phyloP scores from a whole-genome alignment of 2,888 invertebrate genomes.

The Hedychridium roseum region DNA sequence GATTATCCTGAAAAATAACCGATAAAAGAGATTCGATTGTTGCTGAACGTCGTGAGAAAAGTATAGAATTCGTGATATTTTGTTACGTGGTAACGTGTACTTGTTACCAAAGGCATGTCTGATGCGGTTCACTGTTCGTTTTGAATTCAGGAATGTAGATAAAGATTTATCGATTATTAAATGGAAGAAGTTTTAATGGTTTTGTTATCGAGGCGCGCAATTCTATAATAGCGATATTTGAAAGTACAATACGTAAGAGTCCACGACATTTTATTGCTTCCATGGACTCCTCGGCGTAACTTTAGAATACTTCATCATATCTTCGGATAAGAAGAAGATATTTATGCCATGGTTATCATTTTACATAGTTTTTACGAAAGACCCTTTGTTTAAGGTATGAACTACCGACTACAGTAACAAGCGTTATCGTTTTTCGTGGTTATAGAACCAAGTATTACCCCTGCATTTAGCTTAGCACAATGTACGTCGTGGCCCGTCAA shows the following conservation, averaged over 20 bases:
- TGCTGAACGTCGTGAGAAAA: neutral
- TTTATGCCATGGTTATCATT: too few species aligned
- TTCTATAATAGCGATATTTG: too few species aligned
- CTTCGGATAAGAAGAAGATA: too few species aligned
- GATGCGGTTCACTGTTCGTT: neutral
- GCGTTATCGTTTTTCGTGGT: neutral
- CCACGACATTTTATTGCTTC: too few species aligned
- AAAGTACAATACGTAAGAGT: too few species aligned
- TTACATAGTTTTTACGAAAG: neutral
- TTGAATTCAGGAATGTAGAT: neutral
- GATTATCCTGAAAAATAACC: slow-evolving; percentile 1
- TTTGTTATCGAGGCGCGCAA: too few species aligned
- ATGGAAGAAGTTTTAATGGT: too few species aligned
- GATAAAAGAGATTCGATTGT: neutral
- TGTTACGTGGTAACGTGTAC: neutral
- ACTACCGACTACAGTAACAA: neutral
- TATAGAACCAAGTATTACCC: slow-evolving; percentile 4
- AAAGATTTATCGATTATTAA: too few species aligned
- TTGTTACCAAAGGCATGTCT: slow-evolving; percentile 1
- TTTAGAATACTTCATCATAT: too few species aligned
- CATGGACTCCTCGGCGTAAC: too few species aligned
- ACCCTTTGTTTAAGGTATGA: neutral
- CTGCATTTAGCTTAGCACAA: slow-evolving; percentile 6
- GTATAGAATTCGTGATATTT: neutral
- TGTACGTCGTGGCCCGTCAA: neutral